These are phyloP conservation scores for Xiphophorus birchmanni DNA, from an alignment of 2,797 vertebrate genomes.

Conservation along the genomic window DNA sequence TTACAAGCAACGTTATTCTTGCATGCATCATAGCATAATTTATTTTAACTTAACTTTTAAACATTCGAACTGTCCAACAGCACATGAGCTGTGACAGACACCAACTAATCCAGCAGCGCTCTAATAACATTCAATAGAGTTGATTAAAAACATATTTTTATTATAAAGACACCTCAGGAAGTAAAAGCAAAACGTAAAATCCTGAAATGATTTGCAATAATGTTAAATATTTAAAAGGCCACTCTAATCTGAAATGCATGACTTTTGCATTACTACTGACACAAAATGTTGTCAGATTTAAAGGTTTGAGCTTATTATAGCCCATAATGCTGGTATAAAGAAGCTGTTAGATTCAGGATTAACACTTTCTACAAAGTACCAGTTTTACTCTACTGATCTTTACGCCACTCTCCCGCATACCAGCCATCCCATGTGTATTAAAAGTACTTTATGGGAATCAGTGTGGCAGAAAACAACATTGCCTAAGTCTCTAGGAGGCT, in stretches of 20 bases:
- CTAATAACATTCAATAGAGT: neutral
- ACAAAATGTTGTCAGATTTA: slow-evolving; percentile 32
- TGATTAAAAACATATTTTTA: slow-evolving; percentile 14
- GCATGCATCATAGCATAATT: slow-evolving; percentile 13
- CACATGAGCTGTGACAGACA: slow-evolving; percentile 5
- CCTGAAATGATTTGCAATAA: slow-evolving; percentile 39
- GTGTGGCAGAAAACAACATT: slow-evolving; percentile 47
- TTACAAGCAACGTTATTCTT: slow-evolving; percentile 15
- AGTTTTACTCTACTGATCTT: slow-evolving; percentile 47
- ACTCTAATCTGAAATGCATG: slow-evolving; percentile 32
- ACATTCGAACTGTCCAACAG: neutral
- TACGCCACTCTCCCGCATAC: slow-evolving; percentile 21
- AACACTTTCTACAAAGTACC: slow-evolving; percentile 46
- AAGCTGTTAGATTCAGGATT: slow-evolving; percentile 37
- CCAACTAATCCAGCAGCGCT: neutral
- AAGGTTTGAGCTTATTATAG: slow-evolving; percentile 45
- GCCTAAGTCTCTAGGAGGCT: slow-evolving; percentile 36
- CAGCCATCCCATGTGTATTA: slow-evolving; percentile 25
- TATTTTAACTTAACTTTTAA: slow-evolving; percentile 18
- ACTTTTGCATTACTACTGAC: slow-evolving; percentile 31
- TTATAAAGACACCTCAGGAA: slow-evolving; percentile 13
- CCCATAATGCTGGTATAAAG: slow-evolving; percentile 8
- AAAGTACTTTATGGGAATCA: slow-evolving; percentile 36
- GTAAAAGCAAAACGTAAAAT: slow-evolving; percentile 7
- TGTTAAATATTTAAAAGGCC: slow-evolving; percentile 53